phyloP scores from a whole-genome alignment of 2,888 invertebrate species.

The Rhopalosiphum nymphaeae region DNA sequence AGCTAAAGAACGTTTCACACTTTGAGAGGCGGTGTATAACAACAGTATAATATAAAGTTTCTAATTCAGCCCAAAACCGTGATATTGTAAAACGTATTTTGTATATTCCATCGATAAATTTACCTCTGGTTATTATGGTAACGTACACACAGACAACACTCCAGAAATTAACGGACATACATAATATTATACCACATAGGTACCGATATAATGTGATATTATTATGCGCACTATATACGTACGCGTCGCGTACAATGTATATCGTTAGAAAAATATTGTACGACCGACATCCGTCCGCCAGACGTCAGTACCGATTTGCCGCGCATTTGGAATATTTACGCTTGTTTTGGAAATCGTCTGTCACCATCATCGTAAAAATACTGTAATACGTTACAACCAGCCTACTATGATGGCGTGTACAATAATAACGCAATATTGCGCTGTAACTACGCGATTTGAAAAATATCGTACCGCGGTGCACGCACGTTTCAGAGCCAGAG shows the following conservation, averaged over 20 bases:
- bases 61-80: neutral
- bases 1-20: neutral
- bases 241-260: neutral
- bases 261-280: constrained; percentile 27
- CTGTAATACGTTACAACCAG: neutral
- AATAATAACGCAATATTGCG: neutral
- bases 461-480: neutral
- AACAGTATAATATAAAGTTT: neutral
- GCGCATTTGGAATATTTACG: neutral
- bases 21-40: neutral
- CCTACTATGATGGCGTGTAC: neutral
- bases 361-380: neutral
- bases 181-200: neutral
- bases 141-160: neutral
- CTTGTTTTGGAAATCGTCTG: constrained; percentile 15
- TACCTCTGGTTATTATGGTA: neutral
- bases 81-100: neutral
- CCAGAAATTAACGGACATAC: neutral
- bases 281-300: neutral
- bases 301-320: constrained; percentile 18
- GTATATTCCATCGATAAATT: neutral
- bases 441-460: neutral
- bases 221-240: neutral
- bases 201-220: neutral
- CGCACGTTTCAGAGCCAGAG: neutral